phyloP scores from a whole-genome alignment of 2,113 vertebrate species.

The Xerus inauris region DNA sequence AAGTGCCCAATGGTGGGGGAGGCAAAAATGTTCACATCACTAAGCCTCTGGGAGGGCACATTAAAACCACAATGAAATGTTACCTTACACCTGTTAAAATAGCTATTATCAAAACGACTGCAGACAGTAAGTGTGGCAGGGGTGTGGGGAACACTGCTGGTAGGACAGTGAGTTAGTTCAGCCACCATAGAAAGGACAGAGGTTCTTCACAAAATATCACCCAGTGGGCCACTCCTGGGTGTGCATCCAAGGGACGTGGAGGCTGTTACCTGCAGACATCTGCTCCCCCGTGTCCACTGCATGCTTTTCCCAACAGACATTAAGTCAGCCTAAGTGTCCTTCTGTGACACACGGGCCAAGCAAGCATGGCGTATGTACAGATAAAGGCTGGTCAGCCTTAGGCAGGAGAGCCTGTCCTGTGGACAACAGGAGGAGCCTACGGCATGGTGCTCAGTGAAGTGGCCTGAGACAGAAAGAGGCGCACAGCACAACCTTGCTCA shows the following conservation, averaged over 20 bases:
- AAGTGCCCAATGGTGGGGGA: neutral
- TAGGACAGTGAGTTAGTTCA: neutral
- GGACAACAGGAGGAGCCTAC: neutral
- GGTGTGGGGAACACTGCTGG: neutral
- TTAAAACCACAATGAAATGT: neutral
- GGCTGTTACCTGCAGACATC: too few species aligned
- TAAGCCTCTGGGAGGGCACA: neutral
- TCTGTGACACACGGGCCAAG: neutral
- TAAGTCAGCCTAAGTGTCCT: neutral
- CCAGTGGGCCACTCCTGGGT: neutral
- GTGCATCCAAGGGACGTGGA: neutral
- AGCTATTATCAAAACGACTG: neutral
- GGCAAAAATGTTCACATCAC: neutral
- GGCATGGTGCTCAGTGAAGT: neutral
- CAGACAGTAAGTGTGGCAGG: neutral
- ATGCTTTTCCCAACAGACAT: too few species aligned
- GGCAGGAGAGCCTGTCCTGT: neutral
- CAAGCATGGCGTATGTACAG: neutral
- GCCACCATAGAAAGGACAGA: neutral
- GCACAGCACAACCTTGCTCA: too few species aligned
- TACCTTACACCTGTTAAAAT: neutral
- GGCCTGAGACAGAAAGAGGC: neutral
- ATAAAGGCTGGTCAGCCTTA: neutral
- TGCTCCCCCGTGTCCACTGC: neutral
- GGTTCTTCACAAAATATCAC: neutral